Conservation (phyloP, 2,113 vertebrate species). For the Alligator mississippiensis region DNA sequence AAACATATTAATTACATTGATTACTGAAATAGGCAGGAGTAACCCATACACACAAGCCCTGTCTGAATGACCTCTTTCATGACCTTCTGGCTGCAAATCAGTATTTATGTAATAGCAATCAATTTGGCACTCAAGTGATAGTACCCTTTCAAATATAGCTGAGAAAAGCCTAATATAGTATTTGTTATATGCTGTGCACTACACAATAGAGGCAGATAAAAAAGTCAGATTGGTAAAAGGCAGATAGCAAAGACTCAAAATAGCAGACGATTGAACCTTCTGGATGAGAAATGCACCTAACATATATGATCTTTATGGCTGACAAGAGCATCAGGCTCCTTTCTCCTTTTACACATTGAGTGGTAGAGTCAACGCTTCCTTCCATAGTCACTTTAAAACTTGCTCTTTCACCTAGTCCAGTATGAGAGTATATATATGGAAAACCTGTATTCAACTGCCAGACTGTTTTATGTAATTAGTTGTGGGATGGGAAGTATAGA, state of each 20-base stretch:
- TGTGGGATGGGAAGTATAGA: too few relatives aligned
- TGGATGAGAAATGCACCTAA: neutral
- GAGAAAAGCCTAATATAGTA: neutral
- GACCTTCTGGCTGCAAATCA: neutral
- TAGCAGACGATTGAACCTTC: neutral
- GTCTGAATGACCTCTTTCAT: neutral
- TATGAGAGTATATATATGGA: too few relatives aligned
- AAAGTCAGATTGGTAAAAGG: neutral
- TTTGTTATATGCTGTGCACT: neutral
- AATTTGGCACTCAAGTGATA: neutral
- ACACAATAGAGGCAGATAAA: neutral
- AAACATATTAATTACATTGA: neutral
- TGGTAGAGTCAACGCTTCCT: too few relatives aligned
- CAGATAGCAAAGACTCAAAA: neutral
- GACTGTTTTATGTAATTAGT: too few relatives aligned
- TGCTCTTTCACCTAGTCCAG: too few relatives aligned
- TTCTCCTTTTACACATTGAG: neutral
- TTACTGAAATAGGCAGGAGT: neutral
- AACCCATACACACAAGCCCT: neutral
- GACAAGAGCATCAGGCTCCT: accelerated
- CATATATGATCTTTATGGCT: accelerated
- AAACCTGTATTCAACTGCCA: too few relatives aligned
- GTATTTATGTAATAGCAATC: accelerated
- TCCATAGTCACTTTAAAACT: too few relatives aligned
- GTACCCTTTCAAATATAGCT: neutral